Evolutionary conservation across 2,888 invertebrate species (phyloP), one percentile per base, ranked within the genome.

Genomic region (Euzetes globulus): DNA sequence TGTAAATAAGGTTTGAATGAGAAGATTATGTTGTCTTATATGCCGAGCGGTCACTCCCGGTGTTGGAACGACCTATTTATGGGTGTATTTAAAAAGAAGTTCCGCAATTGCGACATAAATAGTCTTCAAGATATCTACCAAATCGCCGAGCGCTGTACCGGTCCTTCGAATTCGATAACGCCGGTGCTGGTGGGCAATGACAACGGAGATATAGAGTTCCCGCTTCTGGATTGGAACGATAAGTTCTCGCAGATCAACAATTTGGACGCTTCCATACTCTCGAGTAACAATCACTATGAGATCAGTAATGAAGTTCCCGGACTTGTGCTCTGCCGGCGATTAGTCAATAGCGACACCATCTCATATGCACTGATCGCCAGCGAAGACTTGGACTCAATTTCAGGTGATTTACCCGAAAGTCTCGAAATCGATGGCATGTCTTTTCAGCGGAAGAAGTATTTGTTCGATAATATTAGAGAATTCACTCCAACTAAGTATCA

Each of bases 1-100:
- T 50, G 50, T 13, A 41, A 41, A 5, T 50, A 27, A 70, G 70
- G 70, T 25, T 27, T 70, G 7, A 70, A 74, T 25, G 74, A 74
- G 22, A 58, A 71, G 50, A 55, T 74, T 27, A n/a, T 22, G n/a
- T 11, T 74, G 15, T 71, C 71, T 1, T 71, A 29, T 52, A 52
- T 74, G 33, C 74, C 74, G n/a, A 55, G 37, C 7, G 74, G 74
- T 63, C 74, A 74, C 58, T 47, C 63, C 25, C 58, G 47, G 5
- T 71, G 60, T 47, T 74, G 74, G 74, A 74, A 74, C 45, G 74
- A 74, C 47, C 50, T 74, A 19, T 71, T 74, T 55, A 74, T 74
- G 74, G 74, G 71, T n/a, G 71, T 63, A 1, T 74, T 74, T 25
- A 71, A 60, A 37, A 74, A 74, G 55, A 71, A 72, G 45, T 65